Base-by-base conservation (phyloP, 2,113 vertebrate species). In the Paramormyrops kingsleyae region DNA sequence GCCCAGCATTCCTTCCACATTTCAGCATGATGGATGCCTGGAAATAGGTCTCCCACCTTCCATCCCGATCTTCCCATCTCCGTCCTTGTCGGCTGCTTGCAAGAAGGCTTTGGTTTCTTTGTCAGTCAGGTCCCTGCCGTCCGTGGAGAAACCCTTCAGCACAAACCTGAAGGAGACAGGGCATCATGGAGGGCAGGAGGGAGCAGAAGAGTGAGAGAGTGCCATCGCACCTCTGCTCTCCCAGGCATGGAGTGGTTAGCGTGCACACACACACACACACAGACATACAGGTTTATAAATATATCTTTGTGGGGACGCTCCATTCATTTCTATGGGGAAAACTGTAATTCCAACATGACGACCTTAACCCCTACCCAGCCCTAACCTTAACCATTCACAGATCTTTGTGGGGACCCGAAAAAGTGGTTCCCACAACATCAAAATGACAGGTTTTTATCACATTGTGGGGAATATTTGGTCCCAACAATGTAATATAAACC, bases 21-120 rank as follows among this genome's bases (percentile, higher is more conserved):
- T 9, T 62, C 8, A 62, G 56, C 56, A n/a, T n/a, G 56, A 62
- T 31, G 66, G 66, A 35, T n/a, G 27, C 66, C n/a, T 31, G 27
- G 27, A n/a, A 13, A 31, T 31, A 70, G 62, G n/a, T 70, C 62
- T 31, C 96, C 91, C 96, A 99, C 98, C 98, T 13, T 99, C 97
- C 3, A 96, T 95, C 59, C 98, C 98, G 9, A 99, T 99, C 95
- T 99, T 99, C 90, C 98, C 98, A 24, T 99, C 98, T 89, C 98
- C 97, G 0, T 99, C 98, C 95, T 98, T 98, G 93, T 99, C 98
- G n/a, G 97, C 98, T 85, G 98, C 98, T 56, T 92, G 93, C 95
- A 99, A 92, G 92, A 99, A 96, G 15, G 77, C 94, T 96, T 97
- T 97, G 39, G 97, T 98, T 96, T 99, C 98, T 92, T 97, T 97